These are phyloP conservation scores for Blera fallax DNA, from an alignment of 2,888 invertebrate species.

Conservation along the genomic window DNA sequence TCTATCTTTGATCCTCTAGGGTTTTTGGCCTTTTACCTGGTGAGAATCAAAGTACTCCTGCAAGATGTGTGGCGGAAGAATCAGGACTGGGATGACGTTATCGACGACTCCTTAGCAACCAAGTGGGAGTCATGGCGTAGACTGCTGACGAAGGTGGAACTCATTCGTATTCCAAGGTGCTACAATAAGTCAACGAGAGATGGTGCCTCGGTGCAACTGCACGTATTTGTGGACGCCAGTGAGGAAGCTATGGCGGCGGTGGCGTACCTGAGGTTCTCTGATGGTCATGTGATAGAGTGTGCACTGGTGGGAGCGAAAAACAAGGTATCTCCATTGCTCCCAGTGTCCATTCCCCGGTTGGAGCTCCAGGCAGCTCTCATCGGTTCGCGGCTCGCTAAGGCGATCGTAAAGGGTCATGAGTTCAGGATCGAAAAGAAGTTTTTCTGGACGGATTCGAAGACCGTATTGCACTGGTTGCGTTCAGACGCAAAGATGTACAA, in stretches of 20 bases:
- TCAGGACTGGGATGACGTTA: too few relatives aligned
- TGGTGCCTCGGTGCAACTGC: slow-evolving; percentile 4
- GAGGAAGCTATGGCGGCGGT: slow-evolving; percentile 45
- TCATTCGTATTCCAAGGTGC: slow-evolving; percentile 54
- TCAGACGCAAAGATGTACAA: too few relatives aligned
- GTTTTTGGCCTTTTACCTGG: slow-evolving; percentile 31
- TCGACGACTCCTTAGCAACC: too few relatives aligned
- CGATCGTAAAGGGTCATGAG: too few relatives aligned
- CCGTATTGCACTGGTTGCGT: too few relatives aligned
- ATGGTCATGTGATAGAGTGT: background rate
- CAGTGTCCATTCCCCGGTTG: too few relatives aligned
- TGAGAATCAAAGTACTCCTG: slow-evolving; percentile 63
- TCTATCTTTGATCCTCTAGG: slow-evolving; percentile 66
- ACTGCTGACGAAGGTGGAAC: slow-evolving; percentile 24
- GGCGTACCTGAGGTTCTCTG: background rate
- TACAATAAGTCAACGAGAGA: background rate
- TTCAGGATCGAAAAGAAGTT: background rate
- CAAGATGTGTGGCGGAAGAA: too few relatives aligned
- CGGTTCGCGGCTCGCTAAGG: too few relatives aligned
- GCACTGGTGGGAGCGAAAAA: background rate
- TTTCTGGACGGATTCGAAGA: slow-evolving; percentile 74
- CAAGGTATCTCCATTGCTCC: too few relatives aligned
- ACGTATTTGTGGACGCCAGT: slow-evolving; percentile 56
- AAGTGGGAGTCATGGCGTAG: slow-evolving; percentile 33
- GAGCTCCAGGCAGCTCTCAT: too few relatives aligned